phyloP scores from a whole-genome alignment of 2,797 vertebrate species.

The Chrysocyon brachyurus region DNA sequence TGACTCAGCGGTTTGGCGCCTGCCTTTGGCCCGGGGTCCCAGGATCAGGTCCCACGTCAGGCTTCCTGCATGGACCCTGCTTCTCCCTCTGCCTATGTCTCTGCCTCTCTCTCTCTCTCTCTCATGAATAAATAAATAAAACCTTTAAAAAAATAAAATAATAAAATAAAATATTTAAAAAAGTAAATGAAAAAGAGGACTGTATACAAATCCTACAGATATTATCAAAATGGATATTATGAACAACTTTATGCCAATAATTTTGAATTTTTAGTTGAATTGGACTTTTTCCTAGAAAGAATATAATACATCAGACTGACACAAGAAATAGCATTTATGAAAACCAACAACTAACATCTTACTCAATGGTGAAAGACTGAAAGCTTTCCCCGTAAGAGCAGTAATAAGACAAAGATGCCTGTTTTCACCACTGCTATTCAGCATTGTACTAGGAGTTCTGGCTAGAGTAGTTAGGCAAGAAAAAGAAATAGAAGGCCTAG shows the following conservation, averaged over 20 bases:
- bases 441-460: constrained; percentile 17
- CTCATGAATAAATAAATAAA: too few relatives aligned
- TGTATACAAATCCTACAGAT: not conserved
- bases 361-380: not conserved
- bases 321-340: not conserved
- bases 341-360: not conserved
- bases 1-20: too few relatives aligned
- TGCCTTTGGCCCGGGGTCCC: too few relatives aligned
- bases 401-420: not conserved
- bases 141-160: too few relatives aligned
- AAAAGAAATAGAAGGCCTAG: not conserved
- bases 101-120: too few relatives aligned
- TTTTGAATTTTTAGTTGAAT: constrained; percentile 26
- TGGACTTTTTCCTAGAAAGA: not conserved
- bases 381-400: not conserved
- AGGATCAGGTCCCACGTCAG: too few relatives aligned
- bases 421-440: not conserved
- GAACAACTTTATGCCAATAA: not conserved
- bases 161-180: too few relatives aligned
- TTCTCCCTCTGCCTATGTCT: too few relatives aligned
- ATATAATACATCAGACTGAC: not conserved
- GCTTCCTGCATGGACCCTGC: too few relatives aligned
- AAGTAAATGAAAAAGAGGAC: not conserved
- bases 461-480: not conserved
- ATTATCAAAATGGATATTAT: not conserved